Evolutionary conservation across 2,797 vertebrate species (phyloP), one percentile per base, ranked within the genome.

Genomic region (Sebastiscus tertius): DNA sequence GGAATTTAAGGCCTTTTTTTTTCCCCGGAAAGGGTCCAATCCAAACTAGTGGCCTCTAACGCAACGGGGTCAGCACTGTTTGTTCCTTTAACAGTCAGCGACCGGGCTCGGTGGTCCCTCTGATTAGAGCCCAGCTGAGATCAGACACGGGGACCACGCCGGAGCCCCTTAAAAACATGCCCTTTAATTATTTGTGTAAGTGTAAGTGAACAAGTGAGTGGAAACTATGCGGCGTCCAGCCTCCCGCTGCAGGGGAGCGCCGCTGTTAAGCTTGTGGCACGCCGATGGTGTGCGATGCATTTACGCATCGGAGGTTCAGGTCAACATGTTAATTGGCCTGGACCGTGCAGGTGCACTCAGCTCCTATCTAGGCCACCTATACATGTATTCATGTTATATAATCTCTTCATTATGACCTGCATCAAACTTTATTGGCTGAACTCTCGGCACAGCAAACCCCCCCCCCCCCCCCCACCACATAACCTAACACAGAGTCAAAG

Each of bases 171-270:
- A 87, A 90, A 90, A 94, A 93, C 93, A 94, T 83, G 73, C 89
- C 77, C 87, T 94, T 93, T 93, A 92, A 94, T 96, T 95, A 90
- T 95, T 94, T 93, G 92, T 94, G 60, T 92, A 95, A 87, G 93
- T 89, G 84, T 61, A 82, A 92, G 91, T 91, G 92, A 93, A 92
- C 83, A 71, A 94, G 90, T 86, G 87, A 95, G 90, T 94, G 94
- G 94, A 96, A 96, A 95, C 90, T 94, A 94, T 95, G 94, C 67
- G 3, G 91, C 87, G 87, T 90, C 88, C 89, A 75, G 88, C 77
- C 88, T 87, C 76, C 86, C 85, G 80, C 88, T 87, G 89, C 85
- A 62, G 89, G 90, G 83, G 79, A 79, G 86, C 58, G 11, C 60
- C 12, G 61, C 76, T 71, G 81, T 84, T 81, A 85, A 85, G 64